Evolutionary conservation across 2,888 invertebrate species (phyloP).

Genomic region (Oscheius myriophilus): DNA sequence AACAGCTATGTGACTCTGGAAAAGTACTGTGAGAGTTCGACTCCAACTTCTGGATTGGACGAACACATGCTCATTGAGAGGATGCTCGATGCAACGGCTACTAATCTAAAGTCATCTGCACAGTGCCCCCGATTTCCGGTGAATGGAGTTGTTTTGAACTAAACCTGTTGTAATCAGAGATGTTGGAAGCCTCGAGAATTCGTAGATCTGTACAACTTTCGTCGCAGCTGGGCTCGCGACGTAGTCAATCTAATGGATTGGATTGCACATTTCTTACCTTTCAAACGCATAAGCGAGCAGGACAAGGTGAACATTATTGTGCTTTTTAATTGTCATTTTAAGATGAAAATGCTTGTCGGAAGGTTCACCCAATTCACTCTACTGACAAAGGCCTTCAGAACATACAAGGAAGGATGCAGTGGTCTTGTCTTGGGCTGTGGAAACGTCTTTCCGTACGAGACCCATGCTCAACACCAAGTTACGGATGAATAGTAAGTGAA

Average conservation of each 20-base stretch:
- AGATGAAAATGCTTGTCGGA: slow-evolving; percentile 42
- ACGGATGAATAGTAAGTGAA: slow-evolving; percentile 31
- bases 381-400: slow-evolving; percentile 42
- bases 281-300: slow-evolving; percentile 31
- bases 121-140: slow-evolving; percentile 49
- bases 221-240: slow-evolving; percentile 40
- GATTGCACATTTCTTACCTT: slow-evolving; percentile 39
- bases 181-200: slow-evolving; percentile 47
- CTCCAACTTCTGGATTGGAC: slow-evolving; percentile 32
- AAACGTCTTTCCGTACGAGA: slow-evolving; percentile 46
- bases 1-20: slow-evolving; percentile 42
- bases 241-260: slow-evolving; percentile 46
- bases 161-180: slow-evolving; percentile 28
- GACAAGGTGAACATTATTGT: slow-evolving; percentile 34
- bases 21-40: slow-evolving; percentile 44
- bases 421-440: slow-evolving; percentile 46
- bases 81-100: slow-evolving; percentile 39
- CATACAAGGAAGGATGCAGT: slow-evolving; percentile 40
- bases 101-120: slow-evolving; percentile 38
- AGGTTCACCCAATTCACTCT: slow-evolving; percentile 43
- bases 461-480: slow-evolving; percentile 31
- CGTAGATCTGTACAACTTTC: slow-evolving; percentile 36
- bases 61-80: slow-evolving; percentile 39
- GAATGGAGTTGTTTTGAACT: neutral
- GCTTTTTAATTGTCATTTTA: neutral